These are phyloP conservation scores for Danaus chrysippus DNA, from an alignment of 2,888 invertebrate genomes.

Conservation along the genomic window DNA sequence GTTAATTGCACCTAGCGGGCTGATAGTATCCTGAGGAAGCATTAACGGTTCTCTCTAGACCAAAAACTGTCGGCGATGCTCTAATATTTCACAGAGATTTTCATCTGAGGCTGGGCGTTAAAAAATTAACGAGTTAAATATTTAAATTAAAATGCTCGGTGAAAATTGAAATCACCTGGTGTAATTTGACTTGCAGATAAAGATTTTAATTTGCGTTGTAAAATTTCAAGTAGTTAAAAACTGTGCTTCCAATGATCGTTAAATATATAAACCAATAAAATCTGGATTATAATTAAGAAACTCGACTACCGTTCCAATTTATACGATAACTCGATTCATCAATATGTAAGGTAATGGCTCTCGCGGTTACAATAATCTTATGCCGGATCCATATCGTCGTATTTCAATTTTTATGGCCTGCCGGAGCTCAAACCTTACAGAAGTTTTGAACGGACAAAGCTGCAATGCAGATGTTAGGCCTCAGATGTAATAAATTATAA, in stretches of 20 bases:
- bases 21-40: constrained; percentile 35
- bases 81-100: constrained; percentile 37
- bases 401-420: constrained; percentile 23
- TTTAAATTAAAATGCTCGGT: constrained; percentile 30
- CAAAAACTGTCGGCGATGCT: constrained; percentile 40
- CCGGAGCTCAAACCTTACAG: constrained; percentile 22
- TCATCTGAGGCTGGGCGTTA: constrained; percentile 27
- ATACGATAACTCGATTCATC: neutral
- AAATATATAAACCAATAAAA: neutral
- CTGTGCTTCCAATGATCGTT: constrained; percentile 4
- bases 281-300: neutral
- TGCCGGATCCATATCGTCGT: constrained; percentile 14
- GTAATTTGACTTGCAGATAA: constrained; percentile 44
- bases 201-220: constrained; percentile 17
- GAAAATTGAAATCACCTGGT: constrained; percentile 31
- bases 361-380: constrained; percentile 14
- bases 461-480: constrained; percentile 34
- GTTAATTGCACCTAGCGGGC: constrained; percentile 47
- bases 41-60: constrained; percentile 43
- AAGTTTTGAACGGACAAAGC: constrained; percentile 22
- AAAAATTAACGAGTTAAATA: constrained; percentile 31
- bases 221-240: constrained; percentile 16
- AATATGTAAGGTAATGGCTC: constrained; percentile 3
- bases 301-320: neutral
- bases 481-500: constrained; percentile 28